Base-by-base conservation (phyloP, 2,113 vertebrate species). In the Herpetotheres cachinnans region DNA sequence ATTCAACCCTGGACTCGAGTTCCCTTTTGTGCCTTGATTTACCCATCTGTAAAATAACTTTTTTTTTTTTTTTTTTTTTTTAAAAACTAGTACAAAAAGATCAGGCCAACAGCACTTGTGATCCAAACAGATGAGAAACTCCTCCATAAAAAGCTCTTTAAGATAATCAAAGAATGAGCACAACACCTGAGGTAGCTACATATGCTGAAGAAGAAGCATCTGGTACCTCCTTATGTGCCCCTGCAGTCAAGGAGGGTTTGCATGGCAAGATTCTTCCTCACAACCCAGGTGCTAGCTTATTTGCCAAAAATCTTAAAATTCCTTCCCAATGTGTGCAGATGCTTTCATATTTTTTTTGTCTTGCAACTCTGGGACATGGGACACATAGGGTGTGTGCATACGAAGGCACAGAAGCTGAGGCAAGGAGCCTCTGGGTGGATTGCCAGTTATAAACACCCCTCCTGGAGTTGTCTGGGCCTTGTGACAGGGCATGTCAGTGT, bases 371-470 rank as follows among this genome's bases (percentile, higher is more conserved):
- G 24, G 40, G 27, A 38, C 10, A 7, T 13, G 21, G 24, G 8
- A 30, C 2, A 21, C 4, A 3, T 5, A 13, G 15, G 0, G 11
- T 10, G 10, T 6, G 13, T 15, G 5, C 20, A 30, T 63, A 63
- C 54, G 66, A 30, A 49, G 12, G 20, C 14, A 16, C 16, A 46
- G 24, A 76, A 70, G 40, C 24, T 63, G 55, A 63, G 40, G 5
- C 36, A 25, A 55, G 52, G 30, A 73, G 26, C 6, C 8, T 49
- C 52, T 59, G 13, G 1, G 11, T 61, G 22, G 9, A 29, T 44
- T 82, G 13, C 6, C 18, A 29, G 40, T 25, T 19, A 40, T 4
- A 47, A 54, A 25, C 3, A 6, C 42, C 11, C 16, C 7, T 70
- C 15, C 22, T 56, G 10, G 29, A 86, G 38, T 13, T 25, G 22